Evolutionary conservation across 2,888 invertebrate genomes (phyloP), one percentile per base, ranked within the genome.

Genomic region (Thumatha senex): DNA sequence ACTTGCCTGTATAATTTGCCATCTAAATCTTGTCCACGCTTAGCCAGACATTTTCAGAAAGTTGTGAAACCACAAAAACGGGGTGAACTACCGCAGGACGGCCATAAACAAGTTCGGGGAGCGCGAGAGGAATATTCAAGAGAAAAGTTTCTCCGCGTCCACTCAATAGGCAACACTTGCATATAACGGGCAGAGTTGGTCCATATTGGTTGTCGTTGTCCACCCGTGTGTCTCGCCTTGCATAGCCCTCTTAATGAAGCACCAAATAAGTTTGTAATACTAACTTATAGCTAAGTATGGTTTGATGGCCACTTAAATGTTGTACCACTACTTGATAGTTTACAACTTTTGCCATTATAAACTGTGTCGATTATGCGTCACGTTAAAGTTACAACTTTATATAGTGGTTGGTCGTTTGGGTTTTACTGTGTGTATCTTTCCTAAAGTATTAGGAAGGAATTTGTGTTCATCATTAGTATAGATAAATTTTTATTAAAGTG

Each of bases 171-270:
- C 86, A 78, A 83, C 90, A 89, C 86, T 90, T 91, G 90, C 77
- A 76, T 78, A 72, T 71, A 91, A 91, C 87, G 82, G 86, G 72
- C 80, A 52, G 76, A 87, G 84, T 87, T 71, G 55, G 56, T 54
- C 61, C 58, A 67, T 58, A 86, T 68, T 75, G 77, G 73, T 77
- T 70, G 70, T 72, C 72, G 46, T 77, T 61, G 65, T 48, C 63
- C 65, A 57, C 34, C 39, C 48, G 58, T 59, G 78, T 83, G 81
- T 87, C 87, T 84, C 77, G 75, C 73, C 82, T 81, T 87, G 88
- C 86, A 86, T 84, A 80, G 86, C 81, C 79, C 81, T 76, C 84
- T 83, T 90, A 89, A 91, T 91, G 90, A 89, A 89, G 89, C 84
- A 73, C 70, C 59, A 72, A 73, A 74, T 76, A 80, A 86, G 80